phyloP scores from a whole-genome alignment of 2,888 invertebrate species.

The Steromphala cineraria region DNA sequence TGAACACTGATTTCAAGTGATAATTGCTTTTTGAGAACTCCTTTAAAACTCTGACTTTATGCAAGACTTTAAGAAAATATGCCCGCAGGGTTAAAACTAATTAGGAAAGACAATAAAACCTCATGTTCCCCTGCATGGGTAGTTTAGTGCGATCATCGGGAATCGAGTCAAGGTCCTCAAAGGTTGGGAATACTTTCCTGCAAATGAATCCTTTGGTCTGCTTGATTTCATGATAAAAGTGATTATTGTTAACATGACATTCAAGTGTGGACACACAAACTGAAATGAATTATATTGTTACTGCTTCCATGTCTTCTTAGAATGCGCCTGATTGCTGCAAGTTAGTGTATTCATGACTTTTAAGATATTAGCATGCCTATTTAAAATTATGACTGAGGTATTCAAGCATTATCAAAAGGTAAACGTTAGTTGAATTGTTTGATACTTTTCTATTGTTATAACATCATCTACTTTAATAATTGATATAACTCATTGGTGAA shows the following conservation, averaged over 20 bases:
- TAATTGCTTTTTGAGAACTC: conserved; percentile 17
- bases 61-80: neutral
- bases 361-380: no score
- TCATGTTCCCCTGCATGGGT: neutral
- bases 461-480: no score
- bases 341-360: neutral
- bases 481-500: no score
- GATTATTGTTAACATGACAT: neutral
- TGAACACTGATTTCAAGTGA: conserved; percentile 6
- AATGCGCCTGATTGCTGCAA: no score
- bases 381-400: no score
- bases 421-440: no score
- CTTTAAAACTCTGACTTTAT: conserved; percentile 16
- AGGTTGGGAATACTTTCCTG: conserved; percentile 1
- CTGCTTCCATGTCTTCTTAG: neutral
- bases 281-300: neutral
- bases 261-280: neutral
- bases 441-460: no score
- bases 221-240: neutral
- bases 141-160: neutral
- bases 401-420: no score
- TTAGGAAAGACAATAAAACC: neutral
- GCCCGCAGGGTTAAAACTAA: neutral
- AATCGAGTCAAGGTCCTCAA: no score
- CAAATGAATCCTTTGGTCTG: neutral